Base-by-base conservation (phyloP, 2,888 invertebrate genomes). In the Julus scanicus region DNA sequence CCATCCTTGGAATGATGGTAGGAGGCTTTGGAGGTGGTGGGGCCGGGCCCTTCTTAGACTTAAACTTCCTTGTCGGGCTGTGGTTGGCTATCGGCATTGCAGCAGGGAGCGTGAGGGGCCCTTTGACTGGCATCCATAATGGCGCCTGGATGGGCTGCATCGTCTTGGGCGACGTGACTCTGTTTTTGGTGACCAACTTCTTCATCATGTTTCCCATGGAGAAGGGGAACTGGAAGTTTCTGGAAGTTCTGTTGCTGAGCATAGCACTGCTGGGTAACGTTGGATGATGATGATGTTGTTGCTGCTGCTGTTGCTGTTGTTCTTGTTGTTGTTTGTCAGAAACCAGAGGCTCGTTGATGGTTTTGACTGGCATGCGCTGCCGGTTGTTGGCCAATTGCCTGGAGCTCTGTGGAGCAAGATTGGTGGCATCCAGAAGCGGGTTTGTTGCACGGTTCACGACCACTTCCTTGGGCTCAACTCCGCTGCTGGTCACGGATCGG, bases 301-400 rank as follows among this genome's bases (percentile, higher is more conserved):
- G 29, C 11, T 20, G 29, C 9, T 80, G 44, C 44, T 44, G 44
- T 44, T 85, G 85, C 6, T 37, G 40, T 85, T n/a, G 85, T n/a
- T 37, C 11, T 8, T 37, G 85, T 39, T 20, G 71, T 6, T 71
- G 71, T 8, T 71, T 20, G 29, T 71, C 71, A 11, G 71, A 8
- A 2, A 9, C 71, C 17, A 11, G 86, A 17, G 49, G 57, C n/a
- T 48, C 84, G 15, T 48, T 29, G 86, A 88, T 85, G 40, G 57
- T 53, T 40, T 88, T 88, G 29, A 63, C 88, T 37, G 88, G 88
- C 39, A 86, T 88, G 9, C 88, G 88, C 57, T 88, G 88, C 37
- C 88, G 53, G 86, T 88, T 88, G 63, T 53, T 86, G 39, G 48
- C 71, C 88, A 40, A 29, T 49, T 48, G 86, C 86, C 86, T 39